Conservation (phyloP, 2,797 vertebrate species). For the Platyrinchus mystaceus region DNA sequence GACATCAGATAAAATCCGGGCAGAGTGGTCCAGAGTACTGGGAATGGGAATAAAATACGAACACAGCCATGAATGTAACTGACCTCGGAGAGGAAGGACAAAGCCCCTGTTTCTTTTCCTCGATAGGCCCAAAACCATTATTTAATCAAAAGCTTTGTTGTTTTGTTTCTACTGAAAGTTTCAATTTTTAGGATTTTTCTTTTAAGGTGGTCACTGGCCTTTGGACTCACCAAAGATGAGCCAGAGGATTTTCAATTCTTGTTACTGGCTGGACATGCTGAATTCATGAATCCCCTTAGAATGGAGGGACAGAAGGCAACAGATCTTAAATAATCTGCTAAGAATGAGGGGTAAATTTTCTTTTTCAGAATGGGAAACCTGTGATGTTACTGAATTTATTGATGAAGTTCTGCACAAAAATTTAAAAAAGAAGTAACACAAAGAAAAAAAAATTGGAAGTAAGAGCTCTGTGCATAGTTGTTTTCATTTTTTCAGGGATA, state of each 20-base stretch:
- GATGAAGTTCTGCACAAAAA: background rate
- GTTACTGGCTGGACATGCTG: background rate
- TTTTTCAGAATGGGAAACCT: background rate
- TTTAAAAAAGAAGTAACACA: background rate
- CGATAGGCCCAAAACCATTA: background rate
- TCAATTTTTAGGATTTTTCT: background rate
- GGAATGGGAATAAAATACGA: background rate
- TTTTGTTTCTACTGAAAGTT: background rate
- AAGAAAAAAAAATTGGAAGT: background rate
- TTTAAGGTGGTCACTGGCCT: background rate
- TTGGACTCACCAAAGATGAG: background rate
- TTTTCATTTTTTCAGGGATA: background rate
- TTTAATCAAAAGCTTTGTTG: background rate
- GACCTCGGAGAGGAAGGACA: background rate
- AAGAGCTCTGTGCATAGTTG: background rate
- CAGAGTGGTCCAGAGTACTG: background rate
- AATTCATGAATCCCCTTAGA: background rate
- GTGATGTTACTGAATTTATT: background rate
- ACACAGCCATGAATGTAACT: accelerated
- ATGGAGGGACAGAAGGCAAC: background rate
- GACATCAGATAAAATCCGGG: background rate
- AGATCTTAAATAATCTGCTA: background rate
- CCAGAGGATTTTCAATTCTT: background rate
- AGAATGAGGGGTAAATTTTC: background rate
- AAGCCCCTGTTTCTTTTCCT: background rate